Base-by-base conservation (phyloP, 2,888 invertebrate species). In the Volucella inflata region DNA sequence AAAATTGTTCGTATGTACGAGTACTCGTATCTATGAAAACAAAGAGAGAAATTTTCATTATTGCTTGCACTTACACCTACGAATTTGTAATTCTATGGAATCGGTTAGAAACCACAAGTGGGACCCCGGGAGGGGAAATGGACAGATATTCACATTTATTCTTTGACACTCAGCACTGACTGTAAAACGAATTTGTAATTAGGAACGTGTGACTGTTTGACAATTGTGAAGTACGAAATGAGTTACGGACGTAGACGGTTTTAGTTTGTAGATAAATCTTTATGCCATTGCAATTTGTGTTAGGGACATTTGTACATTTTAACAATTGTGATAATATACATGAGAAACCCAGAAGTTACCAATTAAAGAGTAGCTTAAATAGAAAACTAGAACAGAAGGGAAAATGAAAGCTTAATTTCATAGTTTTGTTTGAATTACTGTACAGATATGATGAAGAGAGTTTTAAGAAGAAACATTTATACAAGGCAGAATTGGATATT, bases 201-300 rank as follows among this genome's bases (percentile, higher is more conserved):
- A 85, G 76, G 85, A 71, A 72, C 85, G 85, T 85, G 85, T 68
- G 85, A 85, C 75, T 76, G 42, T 75, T 84, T 77, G 50, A 50
- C 16, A 68, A 75, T 80, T 57, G 62, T 21, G 60, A 75, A 70
- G 36, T 68, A 42, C 42, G 17, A 51, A 36, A 16, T 44, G 36
- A 70, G 64, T 70, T 53, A 71, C 40, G 36, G 17, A 75, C 67
- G 42, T 65, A 75, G 75, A 71, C 80, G 65, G 9, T 74, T 40
- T 64, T 44, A 48, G 42, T 21, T n/a, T 40, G 17, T 11, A 44
- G 46, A 48, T 64, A 59, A 42, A 50, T 59, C 57, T 55, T 64
- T 14, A 55, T 40, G 65, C 50, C 48, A 2, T 38, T 30, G 62
- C 0, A 40, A 57, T 48, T 48, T 48, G 55, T 55, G 64, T 38